These are phyloP conservation scores for Ancistrus triradiatus DNA, from an alignment of 2,113 vertebrate species.

Conservation along the genomic window DNA sequence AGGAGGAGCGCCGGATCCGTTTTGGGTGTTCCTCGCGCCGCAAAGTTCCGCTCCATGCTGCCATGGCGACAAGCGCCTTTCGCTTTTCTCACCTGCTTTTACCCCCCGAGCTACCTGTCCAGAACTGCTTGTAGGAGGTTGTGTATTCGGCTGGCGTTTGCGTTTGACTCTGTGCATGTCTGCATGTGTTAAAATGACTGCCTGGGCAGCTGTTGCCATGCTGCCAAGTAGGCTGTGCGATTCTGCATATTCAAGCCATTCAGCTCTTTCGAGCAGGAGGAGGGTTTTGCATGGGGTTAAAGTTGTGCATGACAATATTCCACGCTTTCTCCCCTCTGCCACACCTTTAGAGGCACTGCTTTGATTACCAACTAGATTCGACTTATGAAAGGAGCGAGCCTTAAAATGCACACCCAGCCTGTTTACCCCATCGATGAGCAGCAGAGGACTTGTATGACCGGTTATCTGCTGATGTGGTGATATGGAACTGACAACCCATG, in stretches of 20 bases:
- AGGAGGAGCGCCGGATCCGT: slow-evolving; percentile 24
- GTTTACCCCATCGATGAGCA: neutral
- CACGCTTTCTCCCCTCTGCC: neutral
- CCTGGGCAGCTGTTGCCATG: slow-evolving; percentile 33
- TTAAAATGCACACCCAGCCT: neutral
- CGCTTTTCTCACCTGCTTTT: slow-evolving; percentile 33
- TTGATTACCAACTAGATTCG: too few species aligned
- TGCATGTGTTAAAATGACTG: slow-evolving; percentile 25
- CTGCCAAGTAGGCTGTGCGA: slow-evolving; percentile 8
- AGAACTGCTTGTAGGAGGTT: slow-evolving; percentile 15
- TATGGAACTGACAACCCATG: slow-evolving; percentile 11
- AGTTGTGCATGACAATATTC: slow-evolving; percentile 3
- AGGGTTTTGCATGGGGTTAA: neutral
- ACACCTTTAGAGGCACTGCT: slow-evolving; percentile 12
- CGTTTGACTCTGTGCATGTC: neutral
- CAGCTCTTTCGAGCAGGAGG: neutral
- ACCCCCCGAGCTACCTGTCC: slow-evolving; percentile 27
- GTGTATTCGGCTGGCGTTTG: slow-evolving; percentile 10
- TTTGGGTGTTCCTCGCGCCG: slow-evolving; percentile 40
- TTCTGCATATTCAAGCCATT: slow-evolving; percentile 2
- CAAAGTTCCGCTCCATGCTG: slow-evolving; percentile 35
- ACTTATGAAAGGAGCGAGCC: too few species aligned
- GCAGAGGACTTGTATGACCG: neutral
- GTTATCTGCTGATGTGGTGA: neutral
- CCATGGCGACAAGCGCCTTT: slow-evolving; percentile 23